Base-by-base conservation (phyloP, 2,888 invertebrate genomes). In the Busseola fusca region DNA sequence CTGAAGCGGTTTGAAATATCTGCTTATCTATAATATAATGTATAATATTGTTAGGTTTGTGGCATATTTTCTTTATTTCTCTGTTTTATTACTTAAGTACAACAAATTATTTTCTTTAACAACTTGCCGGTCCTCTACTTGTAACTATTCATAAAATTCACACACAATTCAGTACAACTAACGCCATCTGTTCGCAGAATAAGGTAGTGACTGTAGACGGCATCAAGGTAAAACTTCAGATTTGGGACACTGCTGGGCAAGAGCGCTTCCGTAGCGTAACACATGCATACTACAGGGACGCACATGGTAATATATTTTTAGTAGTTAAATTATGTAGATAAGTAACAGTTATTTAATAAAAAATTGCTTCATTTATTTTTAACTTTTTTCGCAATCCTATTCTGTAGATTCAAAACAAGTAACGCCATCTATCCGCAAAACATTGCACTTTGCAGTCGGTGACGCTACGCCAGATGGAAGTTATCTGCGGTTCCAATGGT, bases 241-340 rank as follows among this genome's bases (percentile, higher is more conserved):
- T 99, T 90, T 99, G 98, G 98, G 99, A 99, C 95, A 99, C 98
- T 4, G 99, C 99, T 3, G 99, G 99, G 0, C 99, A 99, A 91
- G 99, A 99, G 93, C 96, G 98, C 88, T 99, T 99, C 92, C 97
- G 99, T 80, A 98, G 98, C 93, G 98, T 99, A 45, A 99, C 99
- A 16, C 98, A 98, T 89, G 98, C 99, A 14, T 99, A 99, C 92
- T 99, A 99, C 94, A 97, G 99, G 89, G 99, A 99, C 91, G 99
- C 99, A 58, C 98, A 99, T 90, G 99, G 98, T 98, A 96, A 96
- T 42, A 30, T 7, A 30, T 25, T 74, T 48, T 30, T 25, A 27
- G 37, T 25, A 10, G 30, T 27, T 9, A 4, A 0, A 16, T 37
- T 60, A n/a, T 25, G n/a, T 14, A 45, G 2, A 18, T n/a, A 42